phyloP scores from a whole-genome alignment of 2,797 vertebrate species.

The Varecia variegata region DNA sequence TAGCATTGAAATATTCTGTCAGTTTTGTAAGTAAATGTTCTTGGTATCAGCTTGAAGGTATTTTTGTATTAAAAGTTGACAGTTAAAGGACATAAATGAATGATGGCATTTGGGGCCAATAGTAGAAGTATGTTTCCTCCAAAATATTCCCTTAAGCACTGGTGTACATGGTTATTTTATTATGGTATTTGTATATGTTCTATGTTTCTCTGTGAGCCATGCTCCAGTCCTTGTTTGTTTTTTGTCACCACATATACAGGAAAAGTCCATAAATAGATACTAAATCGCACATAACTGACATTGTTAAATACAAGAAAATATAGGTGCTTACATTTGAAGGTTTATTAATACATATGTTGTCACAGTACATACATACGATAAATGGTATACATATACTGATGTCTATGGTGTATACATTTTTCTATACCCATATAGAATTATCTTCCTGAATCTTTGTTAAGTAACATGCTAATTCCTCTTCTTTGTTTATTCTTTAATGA shows the following conservation, averaged over 20 bases:
- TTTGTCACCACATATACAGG: conserved; percentile 5
- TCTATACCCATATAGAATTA: conserved; percentile 45
- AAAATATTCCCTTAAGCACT: conserved; percentile 38
- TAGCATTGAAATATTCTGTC: conserved; percentile 61
- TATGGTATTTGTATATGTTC: conserved; percentile 8
- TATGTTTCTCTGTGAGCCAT: conserved; percentile 45
- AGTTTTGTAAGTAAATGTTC: conserved; percentile 69
- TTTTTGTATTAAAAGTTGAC: conserved; percentile 69
- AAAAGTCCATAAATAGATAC: conserved; percentile 35
- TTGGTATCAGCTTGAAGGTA: conserved; percentile 51
- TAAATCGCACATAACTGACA: conserved; percentile 33
- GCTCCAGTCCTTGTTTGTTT: not conserved
- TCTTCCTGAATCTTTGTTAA: conserved; percentile 51
- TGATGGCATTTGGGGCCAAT: conserved; percentile 27
- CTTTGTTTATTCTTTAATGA: conserved; percentile 49
- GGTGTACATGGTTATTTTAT: conserved; percentile 23
- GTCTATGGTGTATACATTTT: conserved; percentile 49
- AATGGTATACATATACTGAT: conserved; percentile 45
- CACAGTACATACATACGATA: conserved; percentile 3
- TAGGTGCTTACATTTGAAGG: conserved; percentile 30
- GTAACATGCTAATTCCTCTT: conserved; percentile 31
- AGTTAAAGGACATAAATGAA: conserved; percentile 44
- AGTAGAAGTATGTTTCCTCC: conserved; percentile 46
- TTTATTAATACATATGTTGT: conserved; percentile 42
- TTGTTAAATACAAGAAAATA: conserved; percentile 26